Conservation (phyloP, 2,113 vertebrate genomes). For the Malurus cyaneus region DNA sequence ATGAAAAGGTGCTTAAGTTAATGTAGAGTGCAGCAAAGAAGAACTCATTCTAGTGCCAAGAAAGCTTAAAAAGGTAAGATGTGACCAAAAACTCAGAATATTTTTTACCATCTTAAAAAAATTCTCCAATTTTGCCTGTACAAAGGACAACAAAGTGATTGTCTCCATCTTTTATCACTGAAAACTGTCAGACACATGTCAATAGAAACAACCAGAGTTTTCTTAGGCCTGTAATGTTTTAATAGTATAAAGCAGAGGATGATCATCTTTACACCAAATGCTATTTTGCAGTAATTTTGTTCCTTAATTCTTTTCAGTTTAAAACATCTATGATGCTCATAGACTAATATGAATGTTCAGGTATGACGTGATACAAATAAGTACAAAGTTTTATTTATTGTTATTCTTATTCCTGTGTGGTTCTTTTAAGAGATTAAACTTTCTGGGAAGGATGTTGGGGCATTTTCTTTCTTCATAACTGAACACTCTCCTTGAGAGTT, state of each 20-base stretch:
- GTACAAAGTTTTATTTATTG: neutral
- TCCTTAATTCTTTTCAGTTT: neutral
- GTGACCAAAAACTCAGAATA: neutral
- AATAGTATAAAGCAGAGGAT: neutral
- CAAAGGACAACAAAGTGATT: neutral
- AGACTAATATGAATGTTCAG: neutral
- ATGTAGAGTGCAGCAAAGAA: neutral
- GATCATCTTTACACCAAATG: neutral
- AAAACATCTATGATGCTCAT: neutral
- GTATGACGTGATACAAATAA: neutral
- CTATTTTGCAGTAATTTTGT: neutral
- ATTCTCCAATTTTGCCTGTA: neutral
- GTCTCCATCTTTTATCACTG: neutral
- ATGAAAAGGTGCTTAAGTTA: neutral
- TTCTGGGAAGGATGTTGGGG: neutral
- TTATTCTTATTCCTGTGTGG: neutral
- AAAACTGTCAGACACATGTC: neutral
- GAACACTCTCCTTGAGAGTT: neutral
- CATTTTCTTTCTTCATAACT: neutral
- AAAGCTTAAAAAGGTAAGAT: constrained; percentile 26
- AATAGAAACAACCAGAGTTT: neutral
- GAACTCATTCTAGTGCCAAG: neutral
- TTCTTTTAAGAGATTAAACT: neutral
- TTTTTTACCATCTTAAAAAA: neutral
- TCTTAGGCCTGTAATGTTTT: neutral